Evolutionary conservation across 2,888 invertebrate genomes (phyloP).

Genomic region (Chalcis sispes): DNA sequence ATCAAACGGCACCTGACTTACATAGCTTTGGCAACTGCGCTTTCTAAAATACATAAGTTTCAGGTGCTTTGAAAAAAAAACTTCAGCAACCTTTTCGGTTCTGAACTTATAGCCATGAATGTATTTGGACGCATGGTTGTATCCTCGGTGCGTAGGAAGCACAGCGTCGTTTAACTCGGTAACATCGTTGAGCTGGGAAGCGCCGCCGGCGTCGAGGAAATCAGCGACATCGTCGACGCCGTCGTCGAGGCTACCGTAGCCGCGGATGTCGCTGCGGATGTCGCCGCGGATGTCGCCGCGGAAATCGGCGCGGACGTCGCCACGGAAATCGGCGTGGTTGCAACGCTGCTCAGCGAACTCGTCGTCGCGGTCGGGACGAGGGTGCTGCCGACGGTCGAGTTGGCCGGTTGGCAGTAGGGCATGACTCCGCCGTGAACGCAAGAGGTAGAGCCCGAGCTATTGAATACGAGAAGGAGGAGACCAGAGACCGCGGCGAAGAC

Average conservation of each 20-base stretch:
- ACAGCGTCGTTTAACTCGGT: neutral
- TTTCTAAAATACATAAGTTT: neutral
- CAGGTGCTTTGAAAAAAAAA: neutral
- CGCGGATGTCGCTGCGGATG: neutral
- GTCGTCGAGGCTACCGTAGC: neutral
- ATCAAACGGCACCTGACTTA: constrained; percentile 28
- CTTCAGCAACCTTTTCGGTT: too few relatives aligned
- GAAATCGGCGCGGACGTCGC: neutral
- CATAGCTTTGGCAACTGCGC: constrained; percentile 26
- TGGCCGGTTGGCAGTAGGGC: constrained; percentile 78
- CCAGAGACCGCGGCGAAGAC: constrained; percentile 81
- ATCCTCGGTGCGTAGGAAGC: too few relatives aligned
- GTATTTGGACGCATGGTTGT: too few relatives aligned
- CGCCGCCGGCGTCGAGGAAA: neutral
- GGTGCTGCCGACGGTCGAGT: constrained; percentile 30
- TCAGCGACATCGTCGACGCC: neutral
- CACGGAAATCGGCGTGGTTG: neutral
- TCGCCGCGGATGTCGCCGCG: neutral
- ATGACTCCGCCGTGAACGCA: constrained; percentile 82
- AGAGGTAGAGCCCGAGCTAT: constrained; percentile 74
- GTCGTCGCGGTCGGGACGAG: neutral
- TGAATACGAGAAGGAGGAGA: constrained; percentile 78
- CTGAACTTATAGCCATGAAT: too few relatives aligned
- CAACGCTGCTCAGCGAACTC: neutral
- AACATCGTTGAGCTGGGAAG: neutral